phyloP scores from a whole-genome alignment of 2,113 vertebrate species.

The Pantherophis guttatus region DNA sequence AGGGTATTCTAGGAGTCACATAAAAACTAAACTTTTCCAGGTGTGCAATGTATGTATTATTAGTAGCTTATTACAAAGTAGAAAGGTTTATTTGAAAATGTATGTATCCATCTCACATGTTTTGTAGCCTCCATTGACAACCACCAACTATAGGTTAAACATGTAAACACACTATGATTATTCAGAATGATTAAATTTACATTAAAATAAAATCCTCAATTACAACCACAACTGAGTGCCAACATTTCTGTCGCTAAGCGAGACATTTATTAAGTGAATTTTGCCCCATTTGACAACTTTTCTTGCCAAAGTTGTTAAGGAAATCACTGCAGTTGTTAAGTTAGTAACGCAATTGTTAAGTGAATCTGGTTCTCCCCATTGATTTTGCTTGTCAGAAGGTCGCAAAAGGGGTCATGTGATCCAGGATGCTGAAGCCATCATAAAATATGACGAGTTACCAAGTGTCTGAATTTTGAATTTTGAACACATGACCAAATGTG shows the following conservation, averaged over 20 bases:
- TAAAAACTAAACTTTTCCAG: slow-evolving; percentile 7
- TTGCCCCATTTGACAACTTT: background rate
- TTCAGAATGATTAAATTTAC: background rate
- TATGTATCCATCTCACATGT: background rate
- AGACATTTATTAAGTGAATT: background rate
- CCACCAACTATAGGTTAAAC: background rate
- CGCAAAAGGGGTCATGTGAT: background rate
- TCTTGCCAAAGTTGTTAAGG: background rate
- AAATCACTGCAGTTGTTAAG: background rate
- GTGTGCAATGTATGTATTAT: background rate
- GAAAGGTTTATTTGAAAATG: background rate
- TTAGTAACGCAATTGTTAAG: background rate
- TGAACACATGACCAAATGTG: background rate
- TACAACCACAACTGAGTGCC: background rate
- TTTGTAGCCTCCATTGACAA: background rate
- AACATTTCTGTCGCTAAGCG: background rate
- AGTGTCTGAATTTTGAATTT: background rate
- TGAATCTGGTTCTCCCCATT: background rate
- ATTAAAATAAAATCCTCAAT: background rate
- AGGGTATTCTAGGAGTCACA: slow-evolving; percentile 27
- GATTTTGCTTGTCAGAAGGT: background rate
- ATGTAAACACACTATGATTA: background rate
- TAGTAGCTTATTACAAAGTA: slow-evolving; percentile 1
- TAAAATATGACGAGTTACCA: background rate
- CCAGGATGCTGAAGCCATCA: background rate